Conservation (phyloP, 2,888 invertebrate genomes). For the Cantharis lateralis region DNA sequence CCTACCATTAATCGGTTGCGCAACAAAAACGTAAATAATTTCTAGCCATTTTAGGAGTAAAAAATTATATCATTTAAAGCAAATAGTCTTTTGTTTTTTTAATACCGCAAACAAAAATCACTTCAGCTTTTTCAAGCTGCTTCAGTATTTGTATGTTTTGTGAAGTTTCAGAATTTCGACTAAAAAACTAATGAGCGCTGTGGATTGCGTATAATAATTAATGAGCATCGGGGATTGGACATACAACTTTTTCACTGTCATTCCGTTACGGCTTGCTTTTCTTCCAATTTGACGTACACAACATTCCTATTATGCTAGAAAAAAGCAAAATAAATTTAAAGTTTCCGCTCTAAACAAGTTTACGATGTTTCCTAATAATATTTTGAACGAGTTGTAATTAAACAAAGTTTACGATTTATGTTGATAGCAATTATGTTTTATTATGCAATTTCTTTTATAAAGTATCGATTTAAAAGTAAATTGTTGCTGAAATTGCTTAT, state of each 20-base stretch:
- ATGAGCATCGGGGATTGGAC: conserved; percentile 14
- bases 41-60: background rate
- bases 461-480: background rate
- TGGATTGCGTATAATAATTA: conserved; percentile 16
- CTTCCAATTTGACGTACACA: conserved; percentile 3
- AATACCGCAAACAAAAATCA: background rate
- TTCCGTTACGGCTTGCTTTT: conserved; percentile 6
- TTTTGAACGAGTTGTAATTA: background rate
- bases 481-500: background rate
- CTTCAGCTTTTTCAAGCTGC: background rate
- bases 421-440: background rate
- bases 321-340: background rate
- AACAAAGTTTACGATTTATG: background rate
- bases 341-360: background rate
- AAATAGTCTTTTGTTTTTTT: background rate
- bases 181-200: conserved; percentile 16
- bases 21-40: background rate
- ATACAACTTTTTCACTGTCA: conserved; percentile 19
- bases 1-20: background rate
- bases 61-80: background rate
- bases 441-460: background rate
- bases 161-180: background rate
- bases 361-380: background rate
- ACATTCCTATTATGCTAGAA: conserved; percentile 9
- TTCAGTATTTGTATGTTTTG: conserved; percentile 8